Evolutionary conservation across 2,113 vertebrate genomes (phyloP).

Genomic region (Meleagris gallopavo): DNA sequence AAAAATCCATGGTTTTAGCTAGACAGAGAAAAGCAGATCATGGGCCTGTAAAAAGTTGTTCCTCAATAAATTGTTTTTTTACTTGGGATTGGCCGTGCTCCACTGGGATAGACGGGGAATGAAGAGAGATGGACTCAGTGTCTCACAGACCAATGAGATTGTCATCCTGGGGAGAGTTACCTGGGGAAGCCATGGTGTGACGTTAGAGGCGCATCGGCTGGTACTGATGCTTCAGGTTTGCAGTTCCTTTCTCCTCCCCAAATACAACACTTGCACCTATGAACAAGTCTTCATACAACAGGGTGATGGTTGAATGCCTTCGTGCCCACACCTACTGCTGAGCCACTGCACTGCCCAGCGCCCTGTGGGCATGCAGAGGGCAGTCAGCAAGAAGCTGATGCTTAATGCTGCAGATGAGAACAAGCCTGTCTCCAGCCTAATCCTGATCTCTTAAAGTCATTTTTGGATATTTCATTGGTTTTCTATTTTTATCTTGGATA

Average conservation of each 20-base stretch:
- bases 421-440: not conserved
- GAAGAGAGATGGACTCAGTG: not conserved
- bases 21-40: conserved; percentile 30
- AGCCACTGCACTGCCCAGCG: not conserved
- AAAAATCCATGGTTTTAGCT: not conserved
- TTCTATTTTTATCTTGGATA: not conserved
- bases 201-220: not conserved
- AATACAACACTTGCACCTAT: accelerated
- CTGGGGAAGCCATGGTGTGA: not conserved
- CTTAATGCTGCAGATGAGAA: not conserved
- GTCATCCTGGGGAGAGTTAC: not conserved
- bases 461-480: not conserved
- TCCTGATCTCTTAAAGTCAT: not conserved
- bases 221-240: not conserved
- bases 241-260: not conserved
- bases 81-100: not conserved
- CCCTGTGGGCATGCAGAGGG: accelerated
- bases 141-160: not conserved
- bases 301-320: not conserved
- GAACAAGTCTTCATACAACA: not conserved
- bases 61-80: not conserved
- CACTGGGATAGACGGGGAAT: not conserved
- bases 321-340: accelerated
- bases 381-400: not conserved
- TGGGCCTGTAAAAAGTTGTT: not conserved